Base-by-base conservation (phyloP, 2,888 invertebrate species). In the Aricia artaxerxes region DNA sequence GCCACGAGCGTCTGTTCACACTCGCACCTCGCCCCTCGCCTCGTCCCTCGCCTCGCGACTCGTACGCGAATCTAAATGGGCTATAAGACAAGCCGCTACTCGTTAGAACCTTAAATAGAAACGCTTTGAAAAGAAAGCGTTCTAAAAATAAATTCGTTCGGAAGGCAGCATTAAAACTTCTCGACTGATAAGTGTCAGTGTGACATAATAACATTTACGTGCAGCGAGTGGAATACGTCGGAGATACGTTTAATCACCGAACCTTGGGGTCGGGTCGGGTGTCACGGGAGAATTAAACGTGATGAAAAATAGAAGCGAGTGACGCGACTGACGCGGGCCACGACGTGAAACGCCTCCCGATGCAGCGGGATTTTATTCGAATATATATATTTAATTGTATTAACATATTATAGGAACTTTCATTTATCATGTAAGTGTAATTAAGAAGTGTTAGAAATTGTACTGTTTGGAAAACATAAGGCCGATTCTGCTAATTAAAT, bases 291-390 rank as follows among this genome's bases (percentile, higher is more conserved):
- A 81, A 80, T 76, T 79, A 73, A 78, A 77, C 69, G 72, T 77
- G 69, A 72, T 77, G 78, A 80, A 80, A 80, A 81, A 82, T 77
- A 81, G 78, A 40, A 80, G 77, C 35, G 73, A 31, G 76, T 76
- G 76, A 76, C 76, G 16, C 57, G 57, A 9, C 2, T 44, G 44
- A 75, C 75, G 31, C 49, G 75, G 16, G 53, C 40, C 53, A 69
- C 35, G 73, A 80, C 81, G 78, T 79, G 75, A 53, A 73, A n/a
- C 49, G 80, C 57, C 78, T 69, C 40, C 64, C 53, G 73, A 61
- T 61, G 78, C 73, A 73, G 73, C 60, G 78, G 73, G 73, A 40
- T 78, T 79, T 75, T 60, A 69, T 69, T 73, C 13, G 6, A 69
- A 38, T 38, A 13, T 38, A 69, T 69, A 69, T 69, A 69, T 69